Base-by-base conservation (phyloP, 2,888 invertebrate species). In the Limenitis arthemis region DNA sequence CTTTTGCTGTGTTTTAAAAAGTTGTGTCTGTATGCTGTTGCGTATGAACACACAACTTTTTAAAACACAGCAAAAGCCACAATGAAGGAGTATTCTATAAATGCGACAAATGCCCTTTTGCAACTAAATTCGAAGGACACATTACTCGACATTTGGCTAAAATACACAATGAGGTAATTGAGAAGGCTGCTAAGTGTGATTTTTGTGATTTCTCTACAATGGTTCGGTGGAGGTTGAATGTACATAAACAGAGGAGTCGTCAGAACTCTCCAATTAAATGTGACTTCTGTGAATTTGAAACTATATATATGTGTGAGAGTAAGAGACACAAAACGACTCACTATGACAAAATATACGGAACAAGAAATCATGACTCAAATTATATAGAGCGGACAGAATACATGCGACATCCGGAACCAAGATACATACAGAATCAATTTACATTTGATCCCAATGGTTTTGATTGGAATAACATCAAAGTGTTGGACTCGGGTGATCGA, bases 91-190 rank as follows among this genome's bases (percentile, higher is more conserved):
- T 55, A 1, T 55, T 58, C 12, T 65, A 59, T 34, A 68, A 70
- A 37, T 80, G 80, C 34, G 78, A 79, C 36, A 75, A 79, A 37
- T 80, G 80, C 28, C 70, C 75, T 0, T 80, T 77, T 43, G 63
- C 67, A 0, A 79, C 79, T 0, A 72, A 70, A 43, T 75, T 66
- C 30, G 75, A 79, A 53, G 80, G 80, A 0, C 77, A 77, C 50
- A 77, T 80, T 1, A 65, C 68, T 0, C 69, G 79, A 12, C 80
- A 80, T 61, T 54, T 80, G 7, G 73, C 77, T 0, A 74, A 76
- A 54, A 73, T 77, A 44, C 80, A 80, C 44, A 74, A 76, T 9
- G 75, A 74, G 36, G 63, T 76, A 0, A 69, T 72, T 0, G 75
- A 73, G 0, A 71, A 68, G 6, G 79, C 76, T 0, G 66, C 68